Conservation (phyloP, 92 coral and sea anemone species). For the Epizoanthus rinbou region DNA sequence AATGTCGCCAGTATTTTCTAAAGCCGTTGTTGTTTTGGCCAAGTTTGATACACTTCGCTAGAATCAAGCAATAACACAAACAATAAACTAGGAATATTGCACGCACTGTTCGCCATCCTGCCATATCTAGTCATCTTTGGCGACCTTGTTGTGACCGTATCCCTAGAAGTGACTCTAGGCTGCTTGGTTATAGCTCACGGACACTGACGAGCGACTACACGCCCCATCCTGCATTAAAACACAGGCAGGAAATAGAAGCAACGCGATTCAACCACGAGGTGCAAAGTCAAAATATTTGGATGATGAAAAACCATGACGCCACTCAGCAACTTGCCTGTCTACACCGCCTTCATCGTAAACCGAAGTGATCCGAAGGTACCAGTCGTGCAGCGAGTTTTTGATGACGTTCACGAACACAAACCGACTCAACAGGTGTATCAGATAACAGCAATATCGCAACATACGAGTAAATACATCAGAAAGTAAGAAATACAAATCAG, state of each 20-base stretch:
- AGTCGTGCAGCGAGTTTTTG: not conserved
- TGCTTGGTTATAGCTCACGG: not conserved
- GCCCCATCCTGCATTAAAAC: slow-evolving; percentile 31
- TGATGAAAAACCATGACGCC: slow-evolving; percentile 29
- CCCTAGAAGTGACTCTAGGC: not conserved
- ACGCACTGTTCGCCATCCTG: slow-evolving; percentile 23
- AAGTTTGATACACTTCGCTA: not conserved
- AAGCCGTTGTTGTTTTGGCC: slow-evolving; percentile 21
- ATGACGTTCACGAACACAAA: too few relatives aligned
- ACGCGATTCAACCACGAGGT: slow-evolving; percentile 22
- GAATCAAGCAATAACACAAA: slow-evolving; percentile 16
- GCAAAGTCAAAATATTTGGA: slow-evolving; percentile 30
- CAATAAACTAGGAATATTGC: slow-evolving; percentile 14
- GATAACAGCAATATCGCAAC: too few relatives aligned
- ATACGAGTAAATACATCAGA: too few relatives aligned
- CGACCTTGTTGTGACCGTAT: not conserved
- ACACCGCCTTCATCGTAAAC: slow-evolving; percentile 2
- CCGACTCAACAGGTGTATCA: too few relatives aligned
- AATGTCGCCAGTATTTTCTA: slow-evolving; percentile 24
- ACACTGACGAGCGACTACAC: not conserved
- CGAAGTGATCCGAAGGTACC: slow-evolving; percentile 33
- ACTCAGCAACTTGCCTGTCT: not conserved
- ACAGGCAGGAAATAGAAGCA: slow-evolving; percentile 21
- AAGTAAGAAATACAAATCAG: too few relatives aligned
- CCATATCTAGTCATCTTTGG: slow-evolving; percentile 44